Evolutionary conservation across 2,113 vertebrate genomes (phyloP).

Genomic region (Eolophus roseicapilla): DNA sequence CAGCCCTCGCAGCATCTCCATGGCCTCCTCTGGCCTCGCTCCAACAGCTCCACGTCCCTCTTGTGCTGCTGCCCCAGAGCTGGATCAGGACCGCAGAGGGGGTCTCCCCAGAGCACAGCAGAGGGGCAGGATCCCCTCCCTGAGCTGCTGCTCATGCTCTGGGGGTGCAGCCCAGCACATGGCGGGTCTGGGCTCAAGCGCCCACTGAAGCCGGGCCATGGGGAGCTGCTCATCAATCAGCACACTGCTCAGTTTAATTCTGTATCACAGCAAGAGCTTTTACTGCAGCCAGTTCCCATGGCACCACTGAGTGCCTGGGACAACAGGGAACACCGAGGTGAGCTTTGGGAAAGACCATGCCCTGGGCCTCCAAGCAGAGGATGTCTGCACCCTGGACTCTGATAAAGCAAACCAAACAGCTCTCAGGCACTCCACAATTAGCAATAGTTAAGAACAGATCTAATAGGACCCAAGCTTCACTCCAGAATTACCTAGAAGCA

Average conservation of each 20-base stretch:
- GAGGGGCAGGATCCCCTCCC: background rate
- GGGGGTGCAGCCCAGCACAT: no score
- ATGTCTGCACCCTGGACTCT: background rate
- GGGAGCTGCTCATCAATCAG: background rate
- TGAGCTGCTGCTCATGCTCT: background rate
- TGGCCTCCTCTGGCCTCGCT: no score
- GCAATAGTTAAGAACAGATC: background rate
- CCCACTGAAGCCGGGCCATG: background rate
- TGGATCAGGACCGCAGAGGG: no score
- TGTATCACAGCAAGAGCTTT: background rate
- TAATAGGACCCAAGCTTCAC: background rate
- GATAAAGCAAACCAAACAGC: background rate
- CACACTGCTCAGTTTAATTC: background rate
- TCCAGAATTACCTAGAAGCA: background rate
- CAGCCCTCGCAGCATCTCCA: no score
- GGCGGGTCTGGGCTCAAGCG: no score
- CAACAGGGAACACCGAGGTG: background rate
- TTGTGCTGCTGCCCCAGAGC: no score
- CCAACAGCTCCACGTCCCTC: no score
- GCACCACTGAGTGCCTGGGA: rapidly evolving
- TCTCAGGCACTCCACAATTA: background rate
- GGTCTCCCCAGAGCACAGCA: background rate
- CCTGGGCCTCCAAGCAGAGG: background rate
- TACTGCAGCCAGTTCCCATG: background rate
- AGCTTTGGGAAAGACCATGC: background rate